Base-by-base conservation (phyloP, 2,888 invertebrate genomes). In the Parnassius orleans region DNA sequence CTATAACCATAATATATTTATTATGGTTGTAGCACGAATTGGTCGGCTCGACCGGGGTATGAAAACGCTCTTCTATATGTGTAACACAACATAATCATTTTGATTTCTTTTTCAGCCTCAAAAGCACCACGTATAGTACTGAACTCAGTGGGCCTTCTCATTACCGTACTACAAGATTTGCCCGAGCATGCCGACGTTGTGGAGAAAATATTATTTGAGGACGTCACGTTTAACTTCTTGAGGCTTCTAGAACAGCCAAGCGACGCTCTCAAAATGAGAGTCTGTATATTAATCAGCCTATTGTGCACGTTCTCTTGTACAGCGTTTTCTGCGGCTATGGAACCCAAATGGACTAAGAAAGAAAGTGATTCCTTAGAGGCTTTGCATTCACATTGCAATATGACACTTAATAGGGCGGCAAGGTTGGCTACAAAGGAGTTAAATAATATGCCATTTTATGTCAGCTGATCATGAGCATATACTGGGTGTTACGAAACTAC, bases 131-230 rank as follows among this genome's bases (percentile, higher is more conserved):
- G 95, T 14, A 92, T 96, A 46, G 94, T 94, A 0, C 87, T 94
- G 24, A 95, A 95, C 77, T 88, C 96, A 10, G 79, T 96, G 41
- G 95, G 96, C 0, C 92, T 96, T 43, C 87, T 97, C 10, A 95
- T 94, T 58, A 95, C 95, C 11, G 93, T 96, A 3, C 82, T 97
- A 14, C 93, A 95, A 69, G 94, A 94, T 64, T 83, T 95, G 15
- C 96, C 97, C 0, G 95, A 96, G 75, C 95, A 96, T 76, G 94
- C 94, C 0, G 95, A 95, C 63, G 90, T 96, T 0, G 94, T 97
- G 0, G 95, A 96, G 75, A 94, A 93, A 72, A 94, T 97, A 64
- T 85, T 96, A 7, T 88, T 94, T 63, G 93, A 93, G 48, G 87
- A 90, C 63, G 68, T 83, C 2, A 83, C 84, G 3, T 87, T 86